Evolutionary conservation across 2,888 invertebrate species (phyloP).

Genomic region (Homarus gammarus): DNA sequence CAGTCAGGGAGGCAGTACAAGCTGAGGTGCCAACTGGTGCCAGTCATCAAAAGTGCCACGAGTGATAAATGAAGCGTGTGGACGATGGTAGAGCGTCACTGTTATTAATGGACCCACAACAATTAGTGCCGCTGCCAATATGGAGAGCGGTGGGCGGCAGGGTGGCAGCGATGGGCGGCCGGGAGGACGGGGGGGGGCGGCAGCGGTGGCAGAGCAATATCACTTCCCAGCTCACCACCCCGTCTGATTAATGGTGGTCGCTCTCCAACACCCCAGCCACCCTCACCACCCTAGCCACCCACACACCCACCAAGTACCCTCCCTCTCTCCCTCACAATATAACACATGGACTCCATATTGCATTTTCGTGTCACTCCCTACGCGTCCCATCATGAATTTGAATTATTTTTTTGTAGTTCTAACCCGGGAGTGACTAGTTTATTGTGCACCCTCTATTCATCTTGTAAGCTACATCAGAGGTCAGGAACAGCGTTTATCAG

Average conservation of each 20-base stretch:
- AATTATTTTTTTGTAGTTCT: too few species aligned
- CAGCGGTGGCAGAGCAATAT: not conserved
- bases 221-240: not conserved
- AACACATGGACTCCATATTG: too few species aligned
- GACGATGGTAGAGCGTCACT: slow-evolving; percentile 62
- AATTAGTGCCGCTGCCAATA: slow-evolving; percentile 60
- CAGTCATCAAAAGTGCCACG: slow-evolving; percentile 61
- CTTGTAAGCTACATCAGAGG: too few species aligned
- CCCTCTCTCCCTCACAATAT: too few species aligned
- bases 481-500: too few species aligned
- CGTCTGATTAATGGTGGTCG: not conserved
- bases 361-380: too few species aligned
- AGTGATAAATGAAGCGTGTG: slow-evolving; percentile 69
- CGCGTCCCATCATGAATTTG: too few species aligned
- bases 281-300: too few species aligned
- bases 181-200: slow-evolving; percentile 13
- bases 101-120: slow-evolving; percentile 66
- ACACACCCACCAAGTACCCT: too few species aligned
- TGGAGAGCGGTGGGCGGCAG: not conserved
- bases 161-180: not conserved
- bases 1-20: slow-evolving; percentile 20
- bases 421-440: too few species aligned
- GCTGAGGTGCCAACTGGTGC: slow-evolving; percentile 49
- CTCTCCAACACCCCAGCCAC: too few species aligned
- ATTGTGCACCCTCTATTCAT: too few species aligned